Evolutionary conservation across 2,888 invertebrate genomes (phyloP), one percentile per base, ranked within the genome.

Genomic region (Diaprepes abbreviatus): DNA sequence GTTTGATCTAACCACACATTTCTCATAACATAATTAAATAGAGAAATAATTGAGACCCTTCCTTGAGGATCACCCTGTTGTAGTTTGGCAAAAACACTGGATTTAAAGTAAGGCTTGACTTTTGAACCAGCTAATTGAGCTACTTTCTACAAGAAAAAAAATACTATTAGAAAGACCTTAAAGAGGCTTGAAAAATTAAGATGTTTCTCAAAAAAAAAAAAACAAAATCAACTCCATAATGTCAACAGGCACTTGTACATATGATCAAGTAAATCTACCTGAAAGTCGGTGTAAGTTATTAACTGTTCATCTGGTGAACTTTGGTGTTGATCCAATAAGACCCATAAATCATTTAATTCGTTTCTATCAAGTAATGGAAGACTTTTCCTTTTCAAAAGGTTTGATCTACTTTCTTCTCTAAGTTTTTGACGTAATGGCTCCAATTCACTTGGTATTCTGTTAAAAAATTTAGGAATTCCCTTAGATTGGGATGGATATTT

Each of bases 1-100:
- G 97, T 97, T 85, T 98, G 97, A 79, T 95, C 94, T 50, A 96
- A 85, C 97, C 97, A 98, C 5, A 96, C 95, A 81, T 97, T 93
- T 10, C 95, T 88, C 96, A 97, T 95, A 0, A 96, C 93, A 80
- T 97, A 98, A 84, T 97, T 97, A 83, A 97, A 97, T 69, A 98
- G 88, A 0, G 94, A 92, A 83, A 93, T 92, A 14, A 96, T 95
- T 16, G 94, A 92, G 28, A 98, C 92, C 66, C 94, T 88, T 0
- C 96, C 96, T 77, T 93, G 92, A 0, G 92, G 90, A 80, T 97
- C 97, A 0, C 91, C 91, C 69, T 93, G 92, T 80, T 95, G 92
- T 2, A 98, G 86, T 73, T 95, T 94, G 0, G 94, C 93, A 83
- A 96, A 98, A 10, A 95, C 90, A 75, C 90, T 90, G 0, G 96